phyloP scores from a whole-genome alignment of 2,113 vertebrate species.

The Bungarus multicinctus region DNA sequence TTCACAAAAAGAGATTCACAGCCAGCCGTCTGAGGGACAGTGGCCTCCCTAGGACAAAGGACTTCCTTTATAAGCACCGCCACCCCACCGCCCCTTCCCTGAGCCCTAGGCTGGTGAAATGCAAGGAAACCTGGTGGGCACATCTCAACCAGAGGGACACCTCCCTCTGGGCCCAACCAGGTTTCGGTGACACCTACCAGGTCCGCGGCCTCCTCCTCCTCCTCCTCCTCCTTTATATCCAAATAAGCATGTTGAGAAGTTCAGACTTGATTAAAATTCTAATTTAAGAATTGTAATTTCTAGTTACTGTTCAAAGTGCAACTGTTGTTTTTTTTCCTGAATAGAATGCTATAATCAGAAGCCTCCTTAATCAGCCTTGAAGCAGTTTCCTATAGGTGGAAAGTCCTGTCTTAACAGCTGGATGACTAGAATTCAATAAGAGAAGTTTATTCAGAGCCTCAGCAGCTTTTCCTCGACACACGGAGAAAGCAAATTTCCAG shows the following conservation, averaged over 20 bases:
- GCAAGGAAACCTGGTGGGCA: too few relatives aligned
- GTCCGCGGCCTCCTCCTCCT: too few relatives aligned
- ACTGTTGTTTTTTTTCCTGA: neutral
- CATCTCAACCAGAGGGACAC: too few relatives aligned
- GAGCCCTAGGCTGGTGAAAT: too few relatives aligned
- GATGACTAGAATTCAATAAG: neutral
- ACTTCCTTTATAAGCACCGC: too few relatives aligned
- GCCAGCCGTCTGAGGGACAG: too few relatives aligned
- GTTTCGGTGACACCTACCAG: too few relatives aligned
- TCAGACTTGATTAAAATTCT: neutral
- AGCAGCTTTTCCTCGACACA: neutral
- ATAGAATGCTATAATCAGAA: neutral
- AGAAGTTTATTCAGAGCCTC: neutral
- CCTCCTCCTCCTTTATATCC: too few relatives aligned
- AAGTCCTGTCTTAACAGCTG: neutral
- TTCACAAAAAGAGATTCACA: too few relatives aligned
- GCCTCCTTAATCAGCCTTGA: neutral
- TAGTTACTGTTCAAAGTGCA: neutral
- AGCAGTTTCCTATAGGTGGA: neutral
- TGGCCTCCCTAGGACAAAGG: too few relatives aligned
- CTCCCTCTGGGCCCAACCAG: too few relatives aligned
- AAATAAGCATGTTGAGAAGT: neutral
- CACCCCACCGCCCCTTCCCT: too few relatives aligned
- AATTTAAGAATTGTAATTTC: slow-evolving; percentile 5
- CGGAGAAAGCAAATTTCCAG: neutral